These are phyloP conservation scores for Trachemys scripta DNA, from an alignment of 2,113 vertebrate genomes.

Conservation along the genomic window DNA sequence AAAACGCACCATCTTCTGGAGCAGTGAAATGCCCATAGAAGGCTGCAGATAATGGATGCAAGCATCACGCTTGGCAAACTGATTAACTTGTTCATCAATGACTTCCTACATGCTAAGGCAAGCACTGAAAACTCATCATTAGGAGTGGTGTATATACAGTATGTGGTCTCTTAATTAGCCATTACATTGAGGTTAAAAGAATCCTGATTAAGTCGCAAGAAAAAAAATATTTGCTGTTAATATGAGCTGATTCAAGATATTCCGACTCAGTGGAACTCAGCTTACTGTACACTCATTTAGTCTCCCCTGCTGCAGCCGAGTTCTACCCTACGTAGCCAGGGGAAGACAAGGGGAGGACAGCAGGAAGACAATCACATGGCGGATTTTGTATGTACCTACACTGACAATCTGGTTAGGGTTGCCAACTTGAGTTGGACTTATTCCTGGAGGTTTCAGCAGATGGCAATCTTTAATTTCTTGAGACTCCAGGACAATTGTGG, in stretches of 20 bases:
- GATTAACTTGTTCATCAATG: not conserved
- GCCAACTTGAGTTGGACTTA: too few species aligned
- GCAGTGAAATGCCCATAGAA: not conserved
- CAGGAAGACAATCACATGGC: not conserved
- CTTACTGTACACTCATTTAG: not conserved
- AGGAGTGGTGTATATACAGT: not conserved
- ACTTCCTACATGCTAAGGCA: not conserved
- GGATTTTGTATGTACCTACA: not conserved
- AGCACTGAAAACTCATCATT: not conserved
- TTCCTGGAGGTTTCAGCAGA: too few species aligned
- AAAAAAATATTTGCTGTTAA: not conserved
- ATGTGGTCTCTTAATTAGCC: constrained; percentile 18
- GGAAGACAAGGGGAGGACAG: not conserved
- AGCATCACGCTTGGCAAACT: fast-evolving
- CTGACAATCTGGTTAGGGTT: not conserved
- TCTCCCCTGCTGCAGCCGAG: not conserved
- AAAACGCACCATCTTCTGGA: not conserved
- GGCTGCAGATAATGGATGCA: not conserved
- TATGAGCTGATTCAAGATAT: not conserved
- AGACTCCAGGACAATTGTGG: too few species aligned
- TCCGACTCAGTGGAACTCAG: not conserved
- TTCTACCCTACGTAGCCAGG: not conserved
- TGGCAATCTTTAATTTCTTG: too few species aligned
- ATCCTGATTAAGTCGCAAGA: constrained; percentile 14
- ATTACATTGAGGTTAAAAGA: constrained; percentile 25